Base-by-base conservation (phyloP, 2,888 invertebrate genomes). In the Apantesis nais region DNA sequence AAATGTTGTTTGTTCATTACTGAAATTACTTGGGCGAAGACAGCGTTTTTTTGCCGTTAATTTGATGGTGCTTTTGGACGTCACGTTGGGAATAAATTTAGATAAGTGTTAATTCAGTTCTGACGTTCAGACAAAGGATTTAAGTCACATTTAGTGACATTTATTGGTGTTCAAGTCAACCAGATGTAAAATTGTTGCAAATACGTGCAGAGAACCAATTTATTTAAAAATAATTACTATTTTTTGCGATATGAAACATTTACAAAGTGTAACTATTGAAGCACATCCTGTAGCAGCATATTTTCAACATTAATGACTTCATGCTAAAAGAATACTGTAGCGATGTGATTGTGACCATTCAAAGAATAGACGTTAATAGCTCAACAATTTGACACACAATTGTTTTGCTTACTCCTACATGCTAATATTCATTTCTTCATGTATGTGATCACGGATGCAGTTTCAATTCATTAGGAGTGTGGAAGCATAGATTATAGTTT, bases 291-390 rank as follows among this genome's bases (percentile, higher is more conserved):
- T 89, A 86, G 77, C 48, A 25, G 72, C 74, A 82, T 89, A 90
- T 89, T 88, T 90, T 85, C 85, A 86, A 87, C 87, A 88, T 87
- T 78, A 87, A 86, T 92, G 90, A 90, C 85, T 90, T 92, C 92
- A 91, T 87, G 89, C 87, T 89, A 88, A 90, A 91, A 90, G 89
- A 89, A 91, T 90, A 91, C 81, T 71, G 65, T 55, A 62, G 66
- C 62, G 44, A 66, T 61, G 71, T 73, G 66, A 71, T 70, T 75
- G 78, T 74, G 74, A 73, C 71, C 82, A 83, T 89, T 86, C 86
- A 86, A 78, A 83, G 87, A 86, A 89, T 84, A 83, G 80, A 72
- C 37, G 60, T 34, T 70, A 77, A 77, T 73, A 75, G 71, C 74
- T 77, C 70, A 72, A 75, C 67, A 67, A 78, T 76, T 74, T 77